Conservation (phyloP, 2,888 invertebrate species). For the Calameuta idolon region DNA sequence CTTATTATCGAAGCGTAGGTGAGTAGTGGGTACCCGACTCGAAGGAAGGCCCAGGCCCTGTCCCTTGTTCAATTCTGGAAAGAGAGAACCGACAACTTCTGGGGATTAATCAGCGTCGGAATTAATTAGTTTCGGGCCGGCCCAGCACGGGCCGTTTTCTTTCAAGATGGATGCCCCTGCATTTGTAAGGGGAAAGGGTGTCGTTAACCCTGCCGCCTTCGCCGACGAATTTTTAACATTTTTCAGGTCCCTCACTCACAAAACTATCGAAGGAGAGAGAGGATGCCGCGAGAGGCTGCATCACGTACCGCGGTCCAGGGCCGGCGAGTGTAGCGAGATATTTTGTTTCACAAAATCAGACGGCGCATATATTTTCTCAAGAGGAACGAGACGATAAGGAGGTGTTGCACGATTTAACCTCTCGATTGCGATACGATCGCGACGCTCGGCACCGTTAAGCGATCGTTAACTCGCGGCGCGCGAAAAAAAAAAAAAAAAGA, state of each 20-base stretch:
- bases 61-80: background rate
- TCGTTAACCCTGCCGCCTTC: slow-evolving; percentile 29
- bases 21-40: too few relatives aligned
- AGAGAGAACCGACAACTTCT: slow-evolving; percentile 41
- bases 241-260: background rate
- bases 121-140: slow-evolving; percentile 47
- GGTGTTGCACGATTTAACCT: slow-evolving; percentile 7
- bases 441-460: slow-evolving; percentile 31
- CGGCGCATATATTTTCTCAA: slow-evolving; percentile 21
- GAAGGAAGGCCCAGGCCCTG: background rate
- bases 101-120: slow-evolving; percentile 50
- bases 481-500: slow-evolving; percentile 42
- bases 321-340: background rate
- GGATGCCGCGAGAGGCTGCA: too few relatives aligned
- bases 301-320: too few relatives aligned
- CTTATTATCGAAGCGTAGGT: too few relatives aligned
- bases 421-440: slow-evolving; percentile 23
- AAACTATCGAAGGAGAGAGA: background rate
- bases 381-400: slow-evolving; percentile 18
- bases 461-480: slow-evolving; percentile 43
- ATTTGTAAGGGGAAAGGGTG: slow-evolving; percentile 40
- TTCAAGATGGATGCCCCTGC: slow-evolving; percentile 40
- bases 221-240: slow-evolving; percentile 2
- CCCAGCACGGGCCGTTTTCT: slow-evolving; percentile 28
- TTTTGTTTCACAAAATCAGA: background rate